Conservation (phyloP, 2,888 invertebrate species). For the Ischnus inquisitorius region DNA sequence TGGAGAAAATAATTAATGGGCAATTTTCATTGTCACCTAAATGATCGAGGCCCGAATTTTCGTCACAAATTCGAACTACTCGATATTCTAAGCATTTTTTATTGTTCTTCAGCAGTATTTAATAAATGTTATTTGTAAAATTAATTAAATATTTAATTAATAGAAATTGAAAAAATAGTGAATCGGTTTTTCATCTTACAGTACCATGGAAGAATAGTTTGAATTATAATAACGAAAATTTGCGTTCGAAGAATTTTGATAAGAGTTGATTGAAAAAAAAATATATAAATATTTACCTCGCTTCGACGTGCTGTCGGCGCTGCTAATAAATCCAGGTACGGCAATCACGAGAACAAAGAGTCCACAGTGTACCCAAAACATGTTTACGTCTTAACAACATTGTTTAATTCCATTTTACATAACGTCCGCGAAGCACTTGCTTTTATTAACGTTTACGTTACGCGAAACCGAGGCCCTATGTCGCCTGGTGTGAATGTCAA, state of each 20-base stretch:
- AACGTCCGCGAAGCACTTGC: conserved; percentile 82
- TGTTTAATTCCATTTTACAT: conserved; percentile 85
- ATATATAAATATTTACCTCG: conserved; percentile 80
- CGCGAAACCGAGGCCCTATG: conserved; percentile 4
- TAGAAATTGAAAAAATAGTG: too few relatives aligned
- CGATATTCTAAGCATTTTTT: not conserved
- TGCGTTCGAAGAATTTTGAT: not conserved
- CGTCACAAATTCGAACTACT: too few relatives aligned
- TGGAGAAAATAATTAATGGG: too few relatives aligned
- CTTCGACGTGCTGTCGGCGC: conserved; percentile 83
- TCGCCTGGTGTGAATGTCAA: not conserved
- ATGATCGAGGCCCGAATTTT: too few relatives aligned
- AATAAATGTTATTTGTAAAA: not conserved
- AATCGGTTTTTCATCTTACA: too few relatives aligned
- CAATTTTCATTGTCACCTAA: too few relatives aligned
- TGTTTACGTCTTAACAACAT: conserved; percentile 85
- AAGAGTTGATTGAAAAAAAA: conserved; percentile 20
- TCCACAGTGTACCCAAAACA: conserved; percentile 85
- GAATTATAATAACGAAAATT: too few relatives aligned
- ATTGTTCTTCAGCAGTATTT: not conserved
- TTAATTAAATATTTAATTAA: not conserved
- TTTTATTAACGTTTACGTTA: conserved; percentile 52
- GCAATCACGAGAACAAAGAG: conserved; percentile 85
- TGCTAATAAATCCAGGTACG: conserved; percentile 85
- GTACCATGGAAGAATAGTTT: too few relatives aligned